Evolutionary conservation across 2,113 vertebrate genomes (phyloP).

Genomic region (Pyxicephalus adspersus): DNA sequence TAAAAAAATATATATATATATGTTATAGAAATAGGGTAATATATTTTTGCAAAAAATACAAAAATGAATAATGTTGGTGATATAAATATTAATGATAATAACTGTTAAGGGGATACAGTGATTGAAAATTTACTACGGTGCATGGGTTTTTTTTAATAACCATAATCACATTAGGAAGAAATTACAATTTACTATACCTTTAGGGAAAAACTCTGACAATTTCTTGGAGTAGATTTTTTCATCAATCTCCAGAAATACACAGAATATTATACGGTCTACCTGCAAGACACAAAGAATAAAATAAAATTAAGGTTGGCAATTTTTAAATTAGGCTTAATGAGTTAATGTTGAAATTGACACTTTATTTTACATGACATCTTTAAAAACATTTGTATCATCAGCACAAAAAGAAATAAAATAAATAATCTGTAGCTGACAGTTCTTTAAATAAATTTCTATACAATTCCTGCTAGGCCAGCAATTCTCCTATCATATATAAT

Average conservation of each 20-base stretch:
- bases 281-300: constrained; percentile 71
- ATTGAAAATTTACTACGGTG: no score
- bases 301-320: neutral
- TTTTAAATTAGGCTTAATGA: constrained; percentile 27
- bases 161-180: neutral
- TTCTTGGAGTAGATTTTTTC: constrained; percentile 97
- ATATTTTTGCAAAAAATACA: no score
- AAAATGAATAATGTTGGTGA: no score
- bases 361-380: neutral
- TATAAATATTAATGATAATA: no score
- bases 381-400: constrained; percentile 15
- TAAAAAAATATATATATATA: no score
- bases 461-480: constrained; percentile 7
- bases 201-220: constrained; percentile 85
- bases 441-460: constrained; percentile 34
- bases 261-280: constrained; percentile 96
- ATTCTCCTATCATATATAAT: constrained; percentile 25
- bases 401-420: constrained; percentile 36
- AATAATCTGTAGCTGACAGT: constrained; percentile 24
- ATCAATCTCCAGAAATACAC: constrained; percentile 95
- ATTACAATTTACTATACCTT: constrained; percentile 74
- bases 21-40: no score
- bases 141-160: no score
- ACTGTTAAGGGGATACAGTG: no score
- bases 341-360: constrained; percentile 37